Base-by-base conservation (phyloP, 2,113 vertebrate species). In the Eurystomus gularis region DNA sequence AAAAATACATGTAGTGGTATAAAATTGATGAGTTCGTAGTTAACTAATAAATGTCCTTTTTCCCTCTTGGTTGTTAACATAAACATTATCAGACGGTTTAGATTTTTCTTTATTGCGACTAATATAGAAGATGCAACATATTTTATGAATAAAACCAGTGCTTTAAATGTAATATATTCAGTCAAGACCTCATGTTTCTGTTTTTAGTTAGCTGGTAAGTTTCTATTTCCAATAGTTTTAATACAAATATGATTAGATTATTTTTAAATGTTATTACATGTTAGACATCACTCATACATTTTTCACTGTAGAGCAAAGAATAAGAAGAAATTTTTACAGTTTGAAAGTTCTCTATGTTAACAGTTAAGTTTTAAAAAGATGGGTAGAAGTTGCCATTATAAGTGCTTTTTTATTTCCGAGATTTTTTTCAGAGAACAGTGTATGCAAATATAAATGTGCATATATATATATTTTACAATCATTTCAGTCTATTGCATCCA, bases 131-230 rank as follows among this genome's bases (percentile, higher is more conserved):
- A 89, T 89, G 39, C 26, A 57, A 68, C 57, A 64, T 75, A 78
- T 84, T 96, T 94, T 86, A 65, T 82, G 69, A 93, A 91, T 91
- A 89, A 91, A 81, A 88, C 13, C 25, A 68, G 35, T 87, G 28
- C 42, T 95, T 94, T 52, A 46, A 78, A 57, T 82, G 31, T 70
- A 92, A 25, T 70, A 33, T 49, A 79, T 71, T 79, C 86, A 82
- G 79, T 85, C 61, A 82, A 66, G 83, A 35, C 52, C 86, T 95
- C 42, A 76, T 86, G 80, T 94, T 90, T 92, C 77, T 95, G 80
- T 9, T 94, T 88, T 76, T 10, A 78, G 42, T 84, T 81, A 92
- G 65, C 69, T 82, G 51, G 29, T 35, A 86, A 83, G 26, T 10
- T 86, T 82, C 49, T 89, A 7, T 64, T 88, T 84, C 60, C 68